phyloP scores from a whole-genome alignment of 2,888 invertebrate genomes.

The Schrankia costaestrigalis region DNA sequence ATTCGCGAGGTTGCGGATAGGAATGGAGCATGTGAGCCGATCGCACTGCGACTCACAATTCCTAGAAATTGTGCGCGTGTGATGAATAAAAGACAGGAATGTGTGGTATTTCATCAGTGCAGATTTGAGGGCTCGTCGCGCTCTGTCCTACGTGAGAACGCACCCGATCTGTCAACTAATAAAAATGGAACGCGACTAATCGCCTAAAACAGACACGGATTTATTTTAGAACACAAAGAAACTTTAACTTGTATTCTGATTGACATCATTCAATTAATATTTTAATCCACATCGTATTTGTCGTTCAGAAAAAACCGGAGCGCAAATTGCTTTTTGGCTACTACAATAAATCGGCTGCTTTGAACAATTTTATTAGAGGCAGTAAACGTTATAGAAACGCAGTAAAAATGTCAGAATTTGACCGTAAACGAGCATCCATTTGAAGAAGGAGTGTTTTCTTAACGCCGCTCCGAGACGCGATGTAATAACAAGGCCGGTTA shows the following conservation, averaged over 20 bases:
- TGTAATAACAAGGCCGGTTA: conserved; percentile 64
- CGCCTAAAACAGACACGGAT: conserved; percentile 39
- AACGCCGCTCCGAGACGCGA: conserved; percentile 49
- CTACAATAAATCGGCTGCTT: conserved; percentile 64
- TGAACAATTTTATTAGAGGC: conserved; percentile 69
- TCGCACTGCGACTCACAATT: conserved; percentile 60
- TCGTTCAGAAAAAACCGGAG: conserved; percentile 33
- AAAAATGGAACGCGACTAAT: conserved; percentile 52
- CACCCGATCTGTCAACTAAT: conserved; percentile 37
- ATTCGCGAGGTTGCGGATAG: conserved; percentile 65
- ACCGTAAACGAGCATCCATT: conserved; percentile 71
- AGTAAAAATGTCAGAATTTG: conserved; percentile 75
- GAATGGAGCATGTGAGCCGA: conserved; percentile 53
- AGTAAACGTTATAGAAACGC: conserved; percentile 69
- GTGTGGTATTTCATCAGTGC: conserved; percentile 70
- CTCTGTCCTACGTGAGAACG: conserved; percentile 62
- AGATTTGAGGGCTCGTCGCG: conserved; percentile 67
- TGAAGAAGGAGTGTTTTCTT: conserved; percentile 76
- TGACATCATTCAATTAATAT: conserved; percentile 47
- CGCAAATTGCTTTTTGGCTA: conserved; percentile 56
- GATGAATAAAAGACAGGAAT: conserved; percentile 73
- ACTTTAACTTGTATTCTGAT: conserved; percentile 54
- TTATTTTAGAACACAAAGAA: conserved; percentile 44
- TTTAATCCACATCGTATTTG: conserved; percentile 37
- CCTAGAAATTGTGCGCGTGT: conserved; percentile 73